phyloP scores from a whole-genome alignment of 2,888 invertebrate species.

The Reticulitermes lucifugus region DNA sequence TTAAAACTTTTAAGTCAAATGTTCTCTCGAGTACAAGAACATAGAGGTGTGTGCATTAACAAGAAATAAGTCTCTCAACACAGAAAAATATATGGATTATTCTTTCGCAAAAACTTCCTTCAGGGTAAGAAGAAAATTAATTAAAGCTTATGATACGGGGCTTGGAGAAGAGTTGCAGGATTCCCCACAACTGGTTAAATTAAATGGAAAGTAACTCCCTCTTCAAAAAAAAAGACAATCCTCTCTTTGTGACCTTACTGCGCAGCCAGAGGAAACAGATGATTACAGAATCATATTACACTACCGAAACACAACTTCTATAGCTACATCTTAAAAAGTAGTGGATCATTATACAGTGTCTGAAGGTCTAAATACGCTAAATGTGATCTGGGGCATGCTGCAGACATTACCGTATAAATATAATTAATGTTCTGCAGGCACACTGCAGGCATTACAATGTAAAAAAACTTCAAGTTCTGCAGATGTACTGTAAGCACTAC shows the following conservation, averaged over 20 bases:
- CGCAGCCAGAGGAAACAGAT: conserved; percentile 25
- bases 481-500: too few species aligned
- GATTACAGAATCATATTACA: conserved; percentile 29
- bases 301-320: neutral
- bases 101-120: conserved; percentile 5
- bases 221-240: neutral
- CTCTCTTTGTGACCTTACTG: neutral
- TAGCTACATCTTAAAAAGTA: conserved; percentile 14
- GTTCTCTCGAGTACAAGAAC: neutral
- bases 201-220: conserved; percentile 36
- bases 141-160: conserved; percentile 32
- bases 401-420: too few species aligned
- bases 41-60: neutral
- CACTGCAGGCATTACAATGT: too few species aligned
- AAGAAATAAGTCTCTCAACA: neutral
- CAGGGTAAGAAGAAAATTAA: conserved; percentile 33
- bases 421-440: too few species aligned
- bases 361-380: too few species aligned
- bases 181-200: conserved; percentile 24
- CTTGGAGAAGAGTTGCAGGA: neutral
- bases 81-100: conserved; percentile 24
- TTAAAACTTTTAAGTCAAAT: conserved; percentile 11
- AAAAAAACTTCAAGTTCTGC: too few species aligned
- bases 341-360: neutral
- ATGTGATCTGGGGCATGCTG: too few species aligned